Conservation (phyloP, 1,140 invertebrate genomes). For the Idris sp. region DNA sequence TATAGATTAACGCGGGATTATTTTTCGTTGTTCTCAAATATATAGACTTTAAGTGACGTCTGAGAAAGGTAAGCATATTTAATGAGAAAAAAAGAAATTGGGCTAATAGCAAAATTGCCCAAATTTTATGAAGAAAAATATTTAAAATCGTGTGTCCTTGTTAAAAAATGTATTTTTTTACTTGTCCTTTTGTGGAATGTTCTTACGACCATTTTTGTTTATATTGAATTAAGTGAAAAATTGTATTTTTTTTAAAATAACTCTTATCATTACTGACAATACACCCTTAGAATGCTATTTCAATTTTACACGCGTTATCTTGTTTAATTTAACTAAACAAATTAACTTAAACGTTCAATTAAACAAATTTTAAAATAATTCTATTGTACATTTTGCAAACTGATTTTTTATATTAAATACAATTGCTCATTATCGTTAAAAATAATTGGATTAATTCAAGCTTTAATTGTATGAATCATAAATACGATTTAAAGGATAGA, state of each 20-base stretch:
- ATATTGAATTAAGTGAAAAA: too few relatives aligned
- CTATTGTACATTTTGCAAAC: too few relatives aligned
- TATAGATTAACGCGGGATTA: slow-evolving; percentile 26
- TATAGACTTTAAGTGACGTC: slow-evolving; percentile 15
- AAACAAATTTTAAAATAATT: too few relatives aligned
- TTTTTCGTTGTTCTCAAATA: slow-evolving; percentile 11
- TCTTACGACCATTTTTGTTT: slow-evolving; percentile 4
- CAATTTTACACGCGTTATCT: too few relatives aligned
- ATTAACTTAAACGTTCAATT: too few relatives aligned
- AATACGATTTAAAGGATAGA: slow-evolving; percentile 22
- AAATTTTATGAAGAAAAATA: neutral
- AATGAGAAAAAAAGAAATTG: too few relatives aligned
- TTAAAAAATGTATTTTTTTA: slow-evolving; percentile 35
- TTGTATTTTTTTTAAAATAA: too few relatives aligned
- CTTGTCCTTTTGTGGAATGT: slow-evolving; percentile 9
- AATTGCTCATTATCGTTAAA: slow-evolving; percentile 34
- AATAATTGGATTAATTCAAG: slow-evolving; percentile 20
- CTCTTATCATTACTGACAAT: too few relatives aligned
- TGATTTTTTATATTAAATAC: too few relatives aligned
- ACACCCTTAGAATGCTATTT: too few relatives aligned
- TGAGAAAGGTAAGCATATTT: slow-evolving; percentile 11
- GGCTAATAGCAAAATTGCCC: neutral
- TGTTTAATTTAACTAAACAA: too few relatives aligned
- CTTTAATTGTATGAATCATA: slow-evolving; percentile 21
- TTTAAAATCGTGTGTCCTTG: slow-evolving; percentile 19